Base-by-base conservation (phyloP, 2,113 vertebrate species). In the Oceanodroma tethys region DNA sequence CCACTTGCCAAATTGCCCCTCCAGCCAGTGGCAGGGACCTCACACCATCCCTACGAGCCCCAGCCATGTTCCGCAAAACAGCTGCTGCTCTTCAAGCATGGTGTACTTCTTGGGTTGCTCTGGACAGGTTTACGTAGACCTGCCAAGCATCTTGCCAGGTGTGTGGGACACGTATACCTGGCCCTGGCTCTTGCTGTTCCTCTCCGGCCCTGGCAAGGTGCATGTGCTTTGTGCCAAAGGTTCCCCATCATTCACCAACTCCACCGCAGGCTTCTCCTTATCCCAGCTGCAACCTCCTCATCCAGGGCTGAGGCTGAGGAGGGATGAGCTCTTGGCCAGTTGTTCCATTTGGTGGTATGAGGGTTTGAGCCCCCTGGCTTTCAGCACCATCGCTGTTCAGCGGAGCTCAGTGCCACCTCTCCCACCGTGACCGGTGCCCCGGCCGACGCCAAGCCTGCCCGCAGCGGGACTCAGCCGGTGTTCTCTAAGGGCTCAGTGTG, bases 341-440 rank as follows among this genome's bases (percentile, higher is more conserved):
- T 36, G 43, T 56, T 81, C 29, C 16, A 12, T 30, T 62, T 81
- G 43, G 34, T 42, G 47, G 23, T 25, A 11, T 17, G 34, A 52
- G 63, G 30, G 36, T 60, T 56, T 55, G 56, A 84, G 15, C 7
- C 55, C 56, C 47, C 38, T 84, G 89, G 26, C 36, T 72, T 20
- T 55, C 86, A 67, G 55, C 23, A 67, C 21, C 38, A 25, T 6
- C 68, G 15, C 30, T 34, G 47, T 9, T 59, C 30, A 23, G 52
- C 3, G 6, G 56, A 65, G 29, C 40, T 86, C 14, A 2, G 36
- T 63, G 36, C 45, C 38, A 29, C 30, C 45, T 92, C 36, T 66
- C 30, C 53, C 38, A 20, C 34, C 0, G 0, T 36, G 52, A 36
- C 45, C 0, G 0, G 53, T 86, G 67, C 59, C 34, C 38, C 0